phyloP scores from a whole-genome alignment of 1,140 invertebrate genomes.

The Penaeus vannamei region DNA sequence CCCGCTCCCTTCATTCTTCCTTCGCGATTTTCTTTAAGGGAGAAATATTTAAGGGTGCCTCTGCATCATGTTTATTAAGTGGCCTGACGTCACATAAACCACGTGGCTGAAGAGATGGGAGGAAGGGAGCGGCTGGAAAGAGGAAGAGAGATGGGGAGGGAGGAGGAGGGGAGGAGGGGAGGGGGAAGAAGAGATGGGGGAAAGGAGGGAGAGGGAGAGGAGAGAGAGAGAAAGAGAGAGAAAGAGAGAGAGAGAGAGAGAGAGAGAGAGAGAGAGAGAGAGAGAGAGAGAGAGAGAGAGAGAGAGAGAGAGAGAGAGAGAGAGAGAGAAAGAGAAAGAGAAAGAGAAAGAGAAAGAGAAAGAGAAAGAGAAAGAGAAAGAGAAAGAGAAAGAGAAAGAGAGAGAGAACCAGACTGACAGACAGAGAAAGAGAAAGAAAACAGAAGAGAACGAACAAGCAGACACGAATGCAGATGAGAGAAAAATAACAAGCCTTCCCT shows the following conservation, averaged over 20 bases:
- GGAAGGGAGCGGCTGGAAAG: not conserved
- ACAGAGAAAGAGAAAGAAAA: no score
- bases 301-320: not conserved
- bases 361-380: not conserved
- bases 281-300: not conserved
- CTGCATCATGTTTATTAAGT: no score
- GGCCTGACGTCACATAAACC: no score
- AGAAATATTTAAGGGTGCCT: no score
- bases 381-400: no score
- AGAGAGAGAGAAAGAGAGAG: not conserved
- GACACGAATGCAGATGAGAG: no score
- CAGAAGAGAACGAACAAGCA: no score
- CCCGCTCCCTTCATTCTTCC: no score
- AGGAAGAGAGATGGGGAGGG: not conserved
- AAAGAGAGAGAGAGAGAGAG: not conserved
- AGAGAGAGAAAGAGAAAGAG: not conserved
- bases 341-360: not conserved
- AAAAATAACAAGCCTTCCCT: no score
- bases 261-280: not conserved
- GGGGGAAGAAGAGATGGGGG: not conserved
- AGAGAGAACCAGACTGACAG: no score
- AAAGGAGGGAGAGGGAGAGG: not conserved
- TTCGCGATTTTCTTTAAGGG: no score
- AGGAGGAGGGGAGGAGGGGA: not conserved
- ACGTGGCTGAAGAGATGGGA: not conserved